Conservation (phyloP, 2,797 vertebrate genomes). For the Pseudochirops cupreus region DNA sequence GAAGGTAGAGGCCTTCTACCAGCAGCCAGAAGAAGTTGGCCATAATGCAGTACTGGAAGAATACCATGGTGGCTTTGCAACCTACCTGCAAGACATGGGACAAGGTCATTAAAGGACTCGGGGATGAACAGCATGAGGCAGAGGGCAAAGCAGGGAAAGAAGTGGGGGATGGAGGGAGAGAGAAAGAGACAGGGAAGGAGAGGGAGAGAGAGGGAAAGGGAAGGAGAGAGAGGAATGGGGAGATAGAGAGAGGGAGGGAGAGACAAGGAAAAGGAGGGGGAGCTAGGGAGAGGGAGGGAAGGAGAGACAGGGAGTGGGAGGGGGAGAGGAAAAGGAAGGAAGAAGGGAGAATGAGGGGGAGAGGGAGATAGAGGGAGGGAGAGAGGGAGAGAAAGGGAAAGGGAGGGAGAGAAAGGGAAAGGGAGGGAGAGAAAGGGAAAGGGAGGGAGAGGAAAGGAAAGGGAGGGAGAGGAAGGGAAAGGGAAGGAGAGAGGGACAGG, state of each 20-base stretch:
- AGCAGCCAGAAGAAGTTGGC: constrained; percentile 99
- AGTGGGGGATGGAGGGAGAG: background rate
- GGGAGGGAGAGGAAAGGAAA: fast-evolving
- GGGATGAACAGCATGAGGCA: background rate
- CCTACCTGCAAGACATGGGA: constrained; percentile 88
- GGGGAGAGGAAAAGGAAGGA: background rate
- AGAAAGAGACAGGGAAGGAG: background rate
- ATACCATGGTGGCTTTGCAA: constrained; percentile 95
- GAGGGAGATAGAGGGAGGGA: too few relatives aligned
- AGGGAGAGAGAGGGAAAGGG: too few relatives aligned
- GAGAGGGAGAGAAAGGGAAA: background rate
- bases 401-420: background rate
- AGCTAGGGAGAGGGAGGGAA: background rate
- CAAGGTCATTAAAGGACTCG: background rate
- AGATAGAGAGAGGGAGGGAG: background rate
- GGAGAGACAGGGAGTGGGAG: too few relatives aligned
- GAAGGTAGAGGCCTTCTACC: constrained; percentile 96
- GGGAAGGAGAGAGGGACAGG: fast-evolving
- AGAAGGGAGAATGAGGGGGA: too few relatives aligned
- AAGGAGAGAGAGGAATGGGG: background rate
- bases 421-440: background rate
- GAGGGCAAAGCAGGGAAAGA: background rate
- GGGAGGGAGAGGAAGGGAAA: too few relatives aligned
- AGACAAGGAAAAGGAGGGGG: background rate
- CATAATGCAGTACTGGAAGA: constrained; percentile 98